Evolutionary conservation across 53 echinoderm and acorn worm species (phyloP).

Genomic region (Patiria pectinifera): DNA sequence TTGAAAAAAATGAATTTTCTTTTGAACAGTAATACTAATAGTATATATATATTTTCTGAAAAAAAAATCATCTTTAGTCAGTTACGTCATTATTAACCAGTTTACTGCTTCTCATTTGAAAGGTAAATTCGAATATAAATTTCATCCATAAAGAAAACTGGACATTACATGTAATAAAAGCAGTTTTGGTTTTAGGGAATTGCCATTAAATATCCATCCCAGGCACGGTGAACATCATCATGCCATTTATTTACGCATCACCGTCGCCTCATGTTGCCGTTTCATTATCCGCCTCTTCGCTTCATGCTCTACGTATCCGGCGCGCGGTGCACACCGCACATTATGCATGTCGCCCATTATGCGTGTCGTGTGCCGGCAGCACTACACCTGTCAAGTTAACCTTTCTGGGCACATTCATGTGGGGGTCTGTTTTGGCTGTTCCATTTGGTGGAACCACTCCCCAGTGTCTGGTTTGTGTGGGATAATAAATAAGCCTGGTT

Average conservation of each 20-base stretch:
- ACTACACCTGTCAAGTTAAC: background rate
- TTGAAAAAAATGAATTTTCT: too few species aligned
- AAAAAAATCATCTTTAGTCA: too few species aligned
- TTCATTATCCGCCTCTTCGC: background rate
- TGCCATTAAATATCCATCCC: background rate
- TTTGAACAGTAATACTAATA: too few species aligned
- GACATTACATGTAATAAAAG: too few species aligned
- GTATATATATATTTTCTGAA: too few species aligned
- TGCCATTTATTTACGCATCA: background rate
- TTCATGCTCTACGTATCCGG: background rate
- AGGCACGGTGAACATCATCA: background rate
- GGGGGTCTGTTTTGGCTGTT: constrained; percentile 54
- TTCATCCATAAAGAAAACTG: too few species aligned
- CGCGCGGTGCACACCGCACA: background rate
- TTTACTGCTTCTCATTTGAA: too few species aligned
- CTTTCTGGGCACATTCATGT: constrained; percentile 45
- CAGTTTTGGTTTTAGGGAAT: too few species aligned
- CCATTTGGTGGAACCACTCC: constrained; percentile 6
- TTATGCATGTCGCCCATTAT: background rate
- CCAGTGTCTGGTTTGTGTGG: background rate
- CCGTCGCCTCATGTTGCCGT: background rate
- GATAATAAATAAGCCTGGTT: background rate
- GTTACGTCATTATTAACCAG: too few species aligned
- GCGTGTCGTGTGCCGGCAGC: background rate
- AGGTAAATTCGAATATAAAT: too few species aligned